Evolutionary conservation across 2,888 invertebrate genomes (phyloP), one percentile per base, ranked within the genome.

Genomic region (Flexamia atlantica): DNA sequence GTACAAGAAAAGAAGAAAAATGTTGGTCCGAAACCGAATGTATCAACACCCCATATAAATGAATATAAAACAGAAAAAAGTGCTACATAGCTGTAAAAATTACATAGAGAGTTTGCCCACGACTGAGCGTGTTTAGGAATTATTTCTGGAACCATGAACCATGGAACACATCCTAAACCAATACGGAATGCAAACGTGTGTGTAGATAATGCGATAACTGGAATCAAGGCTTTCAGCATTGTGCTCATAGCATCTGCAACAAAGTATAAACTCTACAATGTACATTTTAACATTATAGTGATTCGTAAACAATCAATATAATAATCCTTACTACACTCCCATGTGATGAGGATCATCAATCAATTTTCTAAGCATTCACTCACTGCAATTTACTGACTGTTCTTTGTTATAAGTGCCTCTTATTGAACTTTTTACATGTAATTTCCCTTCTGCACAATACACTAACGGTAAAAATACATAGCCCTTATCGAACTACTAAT

Each of bases 71-170:
- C 80, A 36, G 50, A 20, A 50, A 83, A 83, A 7, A 79, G 79
- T 23, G 50, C 57, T 12, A 83, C 42, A 50, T 79, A 90, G 85
- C 90, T 91, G 84, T 88, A 88, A 84, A 89, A 88, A 20, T 90
- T 89, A 10, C 90, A 90, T 64, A 91, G 87, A 32, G 90, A 90
- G 85, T 89, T 89, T 2, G 90, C 91, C 86, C 83, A 86, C 20
- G 85, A 90, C 86, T 89, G 89, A 17, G 88, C 91, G 82, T 90
- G 87, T 7, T 89, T 85, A 87, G 91, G 89, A 87, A 92, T 88
- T 42, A 91, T 85, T 87, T 91, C 91, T 28, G 91, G 87, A 89
- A 90, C 89, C 87, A 91, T 88, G 60, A 90, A 87, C 90, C 90
- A 91, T 12, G 91, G 90, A 30, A 91, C 89, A 4, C 90, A 90